These are phyloP conservation scores for Apodemia duryi DNA, from an alignment of 2,888 invertebrate species.

Conservation along the genomic window DNA sequence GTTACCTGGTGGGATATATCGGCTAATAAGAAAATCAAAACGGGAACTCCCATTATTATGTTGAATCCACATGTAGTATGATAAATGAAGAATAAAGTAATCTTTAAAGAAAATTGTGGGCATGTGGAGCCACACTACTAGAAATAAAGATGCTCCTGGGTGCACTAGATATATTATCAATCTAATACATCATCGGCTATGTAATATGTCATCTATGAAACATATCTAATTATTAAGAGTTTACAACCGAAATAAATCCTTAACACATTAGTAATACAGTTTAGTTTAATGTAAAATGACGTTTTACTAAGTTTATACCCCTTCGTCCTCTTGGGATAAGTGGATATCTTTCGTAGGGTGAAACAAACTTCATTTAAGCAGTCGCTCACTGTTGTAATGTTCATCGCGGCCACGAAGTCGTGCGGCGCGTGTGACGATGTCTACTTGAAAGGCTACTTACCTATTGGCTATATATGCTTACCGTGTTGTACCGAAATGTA, in stretches of 20 bases:
- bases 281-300: not conserved
- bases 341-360: conserved; percentile 38
- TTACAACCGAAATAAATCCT: not conserved
- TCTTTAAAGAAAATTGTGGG: not conserved
- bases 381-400: conserved; percentile 29
- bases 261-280: not conserved
- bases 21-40: too few species aligned
- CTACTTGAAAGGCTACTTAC: too few species aligned
- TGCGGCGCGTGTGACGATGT: too few species aligned
- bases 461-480: too few species aligned
- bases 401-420: not conserved
- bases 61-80: too few species aligned
- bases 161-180: not conserved
- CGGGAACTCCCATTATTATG: too few species aligned
- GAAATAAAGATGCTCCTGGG: not conserved
- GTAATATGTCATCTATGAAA: not conserved
- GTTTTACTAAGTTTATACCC: conserved; percentile 6
- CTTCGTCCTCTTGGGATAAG: conserved; percentile 33
- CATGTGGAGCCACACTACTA: not conserved
- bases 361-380: conserved; percentile 39
- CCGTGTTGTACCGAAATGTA: too few species aligned
- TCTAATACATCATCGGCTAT: not conserved
- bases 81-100: too few species aligned
- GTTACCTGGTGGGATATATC: too few species aligned
- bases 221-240: not conserved